Evolutionary conservation across 2,888 invertebrate species (phyloP).

Genomic region (Lobophora halterata): DNA sequence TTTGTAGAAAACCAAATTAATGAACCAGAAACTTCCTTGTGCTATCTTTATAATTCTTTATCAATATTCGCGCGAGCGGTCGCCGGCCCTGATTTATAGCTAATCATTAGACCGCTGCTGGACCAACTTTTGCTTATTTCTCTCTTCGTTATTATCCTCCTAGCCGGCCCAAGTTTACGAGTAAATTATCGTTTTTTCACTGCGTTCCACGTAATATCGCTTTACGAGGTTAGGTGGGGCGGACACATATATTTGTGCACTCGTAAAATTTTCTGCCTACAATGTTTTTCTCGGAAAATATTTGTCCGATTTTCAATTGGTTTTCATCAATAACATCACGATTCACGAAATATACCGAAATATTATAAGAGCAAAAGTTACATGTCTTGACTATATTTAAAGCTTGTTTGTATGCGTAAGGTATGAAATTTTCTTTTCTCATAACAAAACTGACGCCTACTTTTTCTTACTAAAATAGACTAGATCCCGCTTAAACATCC

Average conservation of each 20-base stretch:
- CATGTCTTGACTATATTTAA: no score
- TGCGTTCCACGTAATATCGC: constrained; percentile 26
- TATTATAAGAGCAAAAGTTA: no score
- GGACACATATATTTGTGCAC: constrained; percentile 20
- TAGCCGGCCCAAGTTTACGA: constrained; percentile 27
- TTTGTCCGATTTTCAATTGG: constrained; percentile 5
- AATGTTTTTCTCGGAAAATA: constrained; percentile 11
- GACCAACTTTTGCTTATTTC: constrained; percentile 24
- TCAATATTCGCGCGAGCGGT: constrained; percentile 24
- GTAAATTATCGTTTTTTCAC: constrained; percentile 29
- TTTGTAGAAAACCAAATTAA: constrained; percentile 20
- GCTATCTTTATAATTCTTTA: constrained; percentile 27
- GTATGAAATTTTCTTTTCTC: no score
- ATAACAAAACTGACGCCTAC: no score
- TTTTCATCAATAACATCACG: no score
- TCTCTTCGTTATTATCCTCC: constrained; percentile 26
- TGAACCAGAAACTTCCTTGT: constrained; percentile 24
- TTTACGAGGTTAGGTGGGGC: constrained; percentile 20
- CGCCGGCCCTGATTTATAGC: constrained; percentile 29
- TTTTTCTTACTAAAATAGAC: no score
- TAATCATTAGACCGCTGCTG: constrained; percentile 32
- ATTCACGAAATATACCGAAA: no score
- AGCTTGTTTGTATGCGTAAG: no score
- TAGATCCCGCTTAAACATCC: no score
- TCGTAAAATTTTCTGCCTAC: constrained; percentile 12